These are phyloP conservation scores for Andrena bicolor DNA, from an alignment of 2,888 invertebrate species.

Conservation along the genomic window DNA sequence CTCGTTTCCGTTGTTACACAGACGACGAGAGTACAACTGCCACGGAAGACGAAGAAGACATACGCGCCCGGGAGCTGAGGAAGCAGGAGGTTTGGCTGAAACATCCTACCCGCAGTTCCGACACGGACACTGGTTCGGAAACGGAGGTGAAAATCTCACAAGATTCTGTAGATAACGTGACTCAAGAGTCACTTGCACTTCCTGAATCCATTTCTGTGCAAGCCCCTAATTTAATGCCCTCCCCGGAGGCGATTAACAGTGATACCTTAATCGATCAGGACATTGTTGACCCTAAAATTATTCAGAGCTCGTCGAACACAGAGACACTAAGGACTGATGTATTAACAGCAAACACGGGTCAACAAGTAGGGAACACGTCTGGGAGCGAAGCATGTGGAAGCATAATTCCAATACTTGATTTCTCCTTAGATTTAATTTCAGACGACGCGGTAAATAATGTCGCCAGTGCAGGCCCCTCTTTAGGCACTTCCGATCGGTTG, in stretches of 20 bases:
- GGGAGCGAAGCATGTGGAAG: constrained; percentile 45
- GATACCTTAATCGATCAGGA: constrained; percentile 30
- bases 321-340: constrained; percentile 25
- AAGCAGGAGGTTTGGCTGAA: constrained; percentile 89
- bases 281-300: constrained; percentile 19
- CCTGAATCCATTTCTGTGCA: constrained; percentile 48
- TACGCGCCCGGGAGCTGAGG: constrained; percentile 89
- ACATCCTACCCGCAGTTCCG: constrained; percentile 87
- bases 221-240: constrained; percentile 36
- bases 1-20: constrained; percentile 63
- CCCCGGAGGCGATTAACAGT: constrained; percentile 37
- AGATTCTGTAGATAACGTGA: constrained; percentile 68
- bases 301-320: constrained; percentile 11
- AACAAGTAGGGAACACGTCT: constrained; percentile 23
- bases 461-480: not conserved
- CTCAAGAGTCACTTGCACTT: constrained; percentile 52
- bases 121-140: constrained; percentile 89
- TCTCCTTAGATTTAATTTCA: constrained; percentile 8
- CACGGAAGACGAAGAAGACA: constrained; percentile 90
- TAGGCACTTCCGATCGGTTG: constrained; percentile 9
- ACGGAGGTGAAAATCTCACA: constrained; percentile 89
- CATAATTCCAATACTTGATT: constrained; percentile 44
- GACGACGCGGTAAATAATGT: constrained; percentile 12
- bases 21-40: constrained; percentile 90
- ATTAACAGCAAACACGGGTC: constrained; percentile 14